Conservation (phyloP, 1,140 invertebrate species). For the Drosophila eugracilis region DNA sequence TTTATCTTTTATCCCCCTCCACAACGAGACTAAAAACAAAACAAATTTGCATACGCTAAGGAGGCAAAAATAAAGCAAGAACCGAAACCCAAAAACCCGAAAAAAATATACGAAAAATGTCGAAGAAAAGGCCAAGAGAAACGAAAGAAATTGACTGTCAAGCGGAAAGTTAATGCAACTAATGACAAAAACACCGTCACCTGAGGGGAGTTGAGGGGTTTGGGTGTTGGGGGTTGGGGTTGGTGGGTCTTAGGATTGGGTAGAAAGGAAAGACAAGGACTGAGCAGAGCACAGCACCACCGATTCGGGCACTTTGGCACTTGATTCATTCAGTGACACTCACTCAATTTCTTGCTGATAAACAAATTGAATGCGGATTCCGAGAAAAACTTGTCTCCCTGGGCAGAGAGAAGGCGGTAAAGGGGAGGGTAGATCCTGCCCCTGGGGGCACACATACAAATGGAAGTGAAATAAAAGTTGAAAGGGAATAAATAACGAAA, state of each 20-base stretch:
- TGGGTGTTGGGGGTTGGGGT: not conserved
- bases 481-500: constrained; percentile 80
- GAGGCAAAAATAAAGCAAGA: constrained; percentile 16
- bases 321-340: constrained; percentile 80
- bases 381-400: constrained; percentile 20
- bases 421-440: constrained; percentile 10
- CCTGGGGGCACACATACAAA: constrained; percentile 38
- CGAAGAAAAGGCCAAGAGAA: constrained; percentile 12
- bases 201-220: constrained; percentile 6
- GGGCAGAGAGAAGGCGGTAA: not conserved
- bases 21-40: no score
- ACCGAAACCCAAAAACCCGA: no score
- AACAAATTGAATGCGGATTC: constrained; percentile 79
- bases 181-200: constrained; percentile 69
- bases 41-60: constrained; percentile 66
- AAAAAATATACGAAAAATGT: not conserved
- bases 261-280: constrained; percentile 20
- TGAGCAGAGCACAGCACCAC: no score
- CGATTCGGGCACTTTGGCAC: constrained; percentile 47
- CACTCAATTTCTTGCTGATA: constrained; percentile 80
- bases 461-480: constrained; percentile 66
- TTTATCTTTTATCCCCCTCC: constrained; percentile 22
- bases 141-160: constrained; percentile 70
- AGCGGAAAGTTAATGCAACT: constrained; percentile 78
- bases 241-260: no score